Evolutionary conservation across 2,888 invertebrate genomes (phyloP), one percentile per base, ranked within the genome.

Genomic region (Agrotis ipsilon): DNA sequence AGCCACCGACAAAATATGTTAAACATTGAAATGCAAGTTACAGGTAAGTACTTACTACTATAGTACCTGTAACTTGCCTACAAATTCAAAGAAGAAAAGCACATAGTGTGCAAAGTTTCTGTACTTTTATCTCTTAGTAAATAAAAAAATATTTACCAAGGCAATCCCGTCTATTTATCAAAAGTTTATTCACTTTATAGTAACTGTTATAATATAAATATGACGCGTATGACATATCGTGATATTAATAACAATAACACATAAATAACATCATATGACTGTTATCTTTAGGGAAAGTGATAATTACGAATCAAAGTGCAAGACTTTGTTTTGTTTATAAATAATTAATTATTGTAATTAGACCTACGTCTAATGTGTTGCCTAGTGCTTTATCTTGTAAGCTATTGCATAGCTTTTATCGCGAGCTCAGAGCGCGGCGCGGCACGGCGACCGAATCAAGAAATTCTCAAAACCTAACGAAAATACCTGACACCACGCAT

Each of bases 201-300:
- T 63, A 66, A 59, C 14, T 16, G 51, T 9, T 60, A 27, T 43
- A 57, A 13, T 64, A 39, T 63, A 68, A 72, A 64, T 49, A 82
- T 60, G 54, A 72, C 61, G 51, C n/a, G 16, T 3, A 18, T 55
- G 68, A 49, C 59, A 59, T 55, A 24, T 52, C 19, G 18, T 13
- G 18, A 45, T 59, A 70, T 19, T 72, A 59, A 73, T 59, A 64
- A 71, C 68, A 79, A 82, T 52, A 82, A 81, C 68, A 71, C 52
- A 78, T 75, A 58, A 78, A 75, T 58, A 79, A 75, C 65, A 75
- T 84, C 82, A 84, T 73, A 70, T 72, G 80, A 76, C 65, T 63
- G 1, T 66, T 84, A 84, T 82, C 85, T 67, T 49, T 14, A 59
- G 70, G 51, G 82, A 82, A 82, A 85, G 76, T 77, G 58, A 66